These are phyloP conservation scores for Amphiprion clarkii DNA, from an alignment of 2,797 vertebrate genomes.

Conservation along the genomic window DNA sequence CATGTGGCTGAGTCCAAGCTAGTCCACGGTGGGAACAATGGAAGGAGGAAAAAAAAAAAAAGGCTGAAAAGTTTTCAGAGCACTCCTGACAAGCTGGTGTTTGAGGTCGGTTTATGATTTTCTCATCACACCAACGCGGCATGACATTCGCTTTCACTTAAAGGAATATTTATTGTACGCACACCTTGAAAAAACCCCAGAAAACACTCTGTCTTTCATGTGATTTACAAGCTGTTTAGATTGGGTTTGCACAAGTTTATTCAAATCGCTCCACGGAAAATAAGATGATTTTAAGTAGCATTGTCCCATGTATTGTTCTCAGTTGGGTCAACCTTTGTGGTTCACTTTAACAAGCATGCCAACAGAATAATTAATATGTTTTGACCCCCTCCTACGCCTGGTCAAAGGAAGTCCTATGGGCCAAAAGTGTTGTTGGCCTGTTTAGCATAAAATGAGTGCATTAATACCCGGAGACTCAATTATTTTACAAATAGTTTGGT, in stretches of 20 bases:
- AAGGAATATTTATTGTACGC: conserved; percentile 29
- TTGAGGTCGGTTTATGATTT: conserved; percentile 57
- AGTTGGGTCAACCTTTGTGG: conserved; percentile 58
- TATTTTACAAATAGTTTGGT: conserved; percentile 78
- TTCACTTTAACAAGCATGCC: conserved; percentile 65
- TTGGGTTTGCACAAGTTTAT: conserved; percentile 7
- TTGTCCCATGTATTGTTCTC: conserved; percentile 50
- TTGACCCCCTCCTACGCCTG: conserved; percentile 74
- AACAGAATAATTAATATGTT: conserved; percentile 75
- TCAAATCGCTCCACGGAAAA: conserved; percentile 18
- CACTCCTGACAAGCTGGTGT: conserved; percentile 24
- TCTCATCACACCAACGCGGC: conserved; percentile 43
- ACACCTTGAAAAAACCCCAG: neutral
- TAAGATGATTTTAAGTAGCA: conserved; percentile 48
- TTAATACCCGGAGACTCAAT: conserved; percentile 80
- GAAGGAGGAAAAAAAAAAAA: conserved; percentile 13
- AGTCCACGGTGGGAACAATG: conserved; percentile 33
- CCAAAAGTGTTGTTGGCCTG: conserved; percentile 69
- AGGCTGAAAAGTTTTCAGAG: conserved; percentile 54
- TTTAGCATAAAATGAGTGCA: conserved; percentile 77
- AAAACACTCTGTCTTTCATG: neutral
- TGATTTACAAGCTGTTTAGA: conserved; percentile 4
- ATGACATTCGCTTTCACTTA: conserved; percentile 26
- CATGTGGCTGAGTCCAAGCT: conserved; percentile 68
- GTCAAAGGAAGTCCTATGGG: conserved; percentile 75